A percentile compares a stretch with the other conserved stretches of the same genome.
These are phyloP conservation scores for Umimayanthus kanabou DNA, from an alignment of 92 coral and sea anemone genomes.

Conservation along the genomic window DNA sequence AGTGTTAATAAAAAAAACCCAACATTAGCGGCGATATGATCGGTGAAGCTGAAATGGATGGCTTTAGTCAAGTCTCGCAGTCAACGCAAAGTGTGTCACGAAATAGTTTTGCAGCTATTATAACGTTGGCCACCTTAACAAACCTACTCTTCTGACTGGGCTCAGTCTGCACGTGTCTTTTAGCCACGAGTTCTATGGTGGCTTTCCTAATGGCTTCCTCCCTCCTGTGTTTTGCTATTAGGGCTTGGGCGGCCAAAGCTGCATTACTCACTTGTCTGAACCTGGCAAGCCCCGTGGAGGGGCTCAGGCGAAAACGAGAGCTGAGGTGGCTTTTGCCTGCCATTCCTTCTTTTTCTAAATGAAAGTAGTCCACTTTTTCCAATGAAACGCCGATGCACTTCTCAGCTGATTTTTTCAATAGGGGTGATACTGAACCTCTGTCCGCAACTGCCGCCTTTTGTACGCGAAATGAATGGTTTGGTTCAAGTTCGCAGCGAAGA, in stretches of 20 bases:
- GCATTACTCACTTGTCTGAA: slow-evolving; percentile 40
- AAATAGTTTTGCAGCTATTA: slow-evolving; percentile 23
- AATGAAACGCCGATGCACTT: not conserved
- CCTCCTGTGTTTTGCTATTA: slow-evolving; percentile 23
- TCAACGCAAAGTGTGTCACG: slow-evolving; percentile 1
- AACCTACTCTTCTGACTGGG: not conserved
- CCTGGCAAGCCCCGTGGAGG: slow-evolving; percentile 49
- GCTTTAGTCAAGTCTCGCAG: not conserved
- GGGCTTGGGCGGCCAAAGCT: slow-evolving; percentile 31
- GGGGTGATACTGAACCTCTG: not conserved
- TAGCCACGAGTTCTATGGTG: slow-evolving; percentile 13
- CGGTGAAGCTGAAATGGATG: not conserved
- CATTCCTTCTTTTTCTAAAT: not conserved
- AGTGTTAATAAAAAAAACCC: too few species aligned
- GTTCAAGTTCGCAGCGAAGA: not conserved
- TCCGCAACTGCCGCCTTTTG: not conserved
- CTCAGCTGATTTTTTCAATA: not conserved
- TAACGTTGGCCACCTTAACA: slow-evolving; percentile 6
- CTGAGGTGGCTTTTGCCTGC: not conserved
- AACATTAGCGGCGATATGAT: too few species aligned
- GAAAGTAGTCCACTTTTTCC: not conserved
- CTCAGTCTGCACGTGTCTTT: slow-evolving; percentile 1
- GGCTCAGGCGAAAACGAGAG: slow-evolving; percentile 37
- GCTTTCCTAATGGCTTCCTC: slow-evolving; percentile 41
- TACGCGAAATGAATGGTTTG: not conserved